These are phyloP conservation scores for Tholera decimalis DNA, from an alignment of 2,888 invertebrate species.

Conservation along the genomic window DNA sequence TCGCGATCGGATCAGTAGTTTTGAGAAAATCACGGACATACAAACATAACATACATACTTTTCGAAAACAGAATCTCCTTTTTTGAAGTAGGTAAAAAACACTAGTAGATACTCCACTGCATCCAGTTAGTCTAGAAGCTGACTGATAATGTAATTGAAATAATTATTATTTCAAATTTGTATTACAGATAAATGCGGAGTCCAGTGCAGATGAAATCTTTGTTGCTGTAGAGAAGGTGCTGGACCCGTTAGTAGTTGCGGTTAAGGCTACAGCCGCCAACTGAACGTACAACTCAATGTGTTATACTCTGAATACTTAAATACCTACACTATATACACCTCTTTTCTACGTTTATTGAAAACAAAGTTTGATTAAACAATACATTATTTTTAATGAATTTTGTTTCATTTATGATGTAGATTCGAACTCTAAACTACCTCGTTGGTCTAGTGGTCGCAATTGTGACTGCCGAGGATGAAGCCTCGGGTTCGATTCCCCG, in stretches of 20 bases:
- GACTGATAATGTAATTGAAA: too few relatives aligned
- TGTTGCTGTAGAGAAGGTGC: conserved; percentile 92
- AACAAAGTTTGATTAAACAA: conserved; percentile 54
- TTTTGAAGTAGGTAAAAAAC: too few relatives aligned
- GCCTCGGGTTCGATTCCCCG: too few relatives aligned
- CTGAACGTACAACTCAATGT: conserved; percentile 38
- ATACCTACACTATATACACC: conserved; percentile 23
- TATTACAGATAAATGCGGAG: conserved; percentile 95
- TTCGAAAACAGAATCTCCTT: too few relatives aligned
- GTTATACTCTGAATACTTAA: conserved; percentile 51
- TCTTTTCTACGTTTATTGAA: conserved; percentile 49
- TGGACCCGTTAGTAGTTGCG: conserved; percentile 88
- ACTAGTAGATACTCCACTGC: too few relatives aligned
- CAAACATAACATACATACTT: too few relatives aligned
- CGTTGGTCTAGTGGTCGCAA: too few relatives aligned
- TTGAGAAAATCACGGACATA: too few relatives aligned
- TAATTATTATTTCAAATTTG: neutral
- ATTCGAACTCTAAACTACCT: too few relatives aligned
- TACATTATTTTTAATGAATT: conserved; percentile 44
- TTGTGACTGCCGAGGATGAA: too few relatives aligned
- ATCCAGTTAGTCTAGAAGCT: too few relatives aligned
- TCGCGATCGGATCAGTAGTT: too few relatives aligned
- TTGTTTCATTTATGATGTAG: neutral
- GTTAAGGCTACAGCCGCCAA: conserved; percentile 6
- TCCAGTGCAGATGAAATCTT: conserved; percentile 95